These are phyloP conservation scores for Hydra vulgaris DNA, from an alignment of 30 jellyfish, hydroid and myxozoan genomes.

Conservation along the genomic window DNA sequence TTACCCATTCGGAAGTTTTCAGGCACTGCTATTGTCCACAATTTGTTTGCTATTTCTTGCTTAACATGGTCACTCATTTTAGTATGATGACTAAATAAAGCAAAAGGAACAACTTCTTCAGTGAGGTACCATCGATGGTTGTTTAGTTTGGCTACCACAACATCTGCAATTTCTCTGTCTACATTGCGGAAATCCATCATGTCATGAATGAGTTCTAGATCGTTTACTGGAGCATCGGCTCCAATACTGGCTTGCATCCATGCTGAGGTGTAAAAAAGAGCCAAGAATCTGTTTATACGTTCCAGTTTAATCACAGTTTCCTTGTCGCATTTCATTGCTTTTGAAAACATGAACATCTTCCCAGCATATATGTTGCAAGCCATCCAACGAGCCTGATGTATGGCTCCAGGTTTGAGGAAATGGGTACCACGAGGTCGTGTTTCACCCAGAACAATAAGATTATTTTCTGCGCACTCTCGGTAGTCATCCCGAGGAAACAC, in stretches of 20 bases:
- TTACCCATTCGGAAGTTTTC: too few species aligned
- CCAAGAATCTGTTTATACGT: background rate
- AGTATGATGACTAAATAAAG: background rate
- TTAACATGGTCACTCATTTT: background rate
- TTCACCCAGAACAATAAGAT: background rate
- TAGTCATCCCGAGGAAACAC: background rate
- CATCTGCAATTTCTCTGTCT: background rate
- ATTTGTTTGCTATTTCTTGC: background rate
- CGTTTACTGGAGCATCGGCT: background rate
- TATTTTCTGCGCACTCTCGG: background rate
- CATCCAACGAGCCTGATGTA: background rate
- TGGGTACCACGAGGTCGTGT: background rate
- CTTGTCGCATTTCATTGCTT: background rate
- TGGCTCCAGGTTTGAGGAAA: background rate
- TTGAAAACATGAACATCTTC: background rate
- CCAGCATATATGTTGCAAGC: background rate
- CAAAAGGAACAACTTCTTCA: background rate
- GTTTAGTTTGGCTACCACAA: background rate
- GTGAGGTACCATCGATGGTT: background rate
- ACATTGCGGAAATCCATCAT: background rate
- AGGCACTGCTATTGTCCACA: background rate
- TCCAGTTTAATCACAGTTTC: background rate
- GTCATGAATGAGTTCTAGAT: background rate
- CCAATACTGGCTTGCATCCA: background rate
- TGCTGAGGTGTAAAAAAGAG: background rate